Conservation (phyloP, 1,140 invertebrate genomes). For the Zeugodacus cucurbitae region DNA sequence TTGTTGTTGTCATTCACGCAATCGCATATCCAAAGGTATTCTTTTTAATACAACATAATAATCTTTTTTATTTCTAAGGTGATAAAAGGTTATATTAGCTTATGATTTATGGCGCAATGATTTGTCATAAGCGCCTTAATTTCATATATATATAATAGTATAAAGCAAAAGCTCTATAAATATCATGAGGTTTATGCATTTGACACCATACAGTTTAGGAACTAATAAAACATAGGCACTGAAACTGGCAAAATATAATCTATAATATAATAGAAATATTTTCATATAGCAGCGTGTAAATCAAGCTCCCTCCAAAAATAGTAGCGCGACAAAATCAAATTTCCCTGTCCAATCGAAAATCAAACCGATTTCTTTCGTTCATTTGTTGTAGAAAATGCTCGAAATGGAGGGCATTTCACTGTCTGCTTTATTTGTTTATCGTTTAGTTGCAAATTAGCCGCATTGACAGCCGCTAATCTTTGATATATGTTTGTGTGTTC, state of each 20-base stretch:
- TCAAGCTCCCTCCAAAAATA: neutral
- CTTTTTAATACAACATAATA: too few species aligned
- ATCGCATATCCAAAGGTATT: too few species aligned
- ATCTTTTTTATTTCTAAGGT: too few species aligned
- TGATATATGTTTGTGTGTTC: too few species aligned
- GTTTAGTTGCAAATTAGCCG: neutral
- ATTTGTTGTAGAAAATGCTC: too few species aligned
- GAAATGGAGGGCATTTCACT: too few species aligned
- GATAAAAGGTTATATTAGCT: neutral
- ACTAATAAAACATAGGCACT: too few species aligned
- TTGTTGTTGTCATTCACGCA: too few species aligned
- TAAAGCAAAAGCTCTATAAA: neutral
- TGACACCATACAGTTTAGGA: neutral
- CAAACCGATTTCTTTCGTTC: neutral
- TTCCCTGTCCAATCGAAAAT: neutral
- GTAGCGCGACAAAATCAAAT: neutral
- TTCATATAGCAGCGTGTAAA: neutral
- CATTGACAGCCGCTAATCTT: neutral
- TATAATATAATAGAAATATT: too few species aligned
- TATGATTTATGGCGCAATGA: neutral
- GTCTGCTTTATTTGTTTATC: slow-evolving; percentile 1
- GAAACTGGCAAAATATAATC: too few species aligned
- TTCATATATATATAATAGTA: neutral
- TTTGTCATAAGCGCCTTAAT: neutral
- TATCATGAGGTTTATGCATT: neutral